These are phyloP conservation scores for Papilio glaucus DNA, from an alignment of 1,140 invertebrate species.

Conservation along the genomic window DNA sequence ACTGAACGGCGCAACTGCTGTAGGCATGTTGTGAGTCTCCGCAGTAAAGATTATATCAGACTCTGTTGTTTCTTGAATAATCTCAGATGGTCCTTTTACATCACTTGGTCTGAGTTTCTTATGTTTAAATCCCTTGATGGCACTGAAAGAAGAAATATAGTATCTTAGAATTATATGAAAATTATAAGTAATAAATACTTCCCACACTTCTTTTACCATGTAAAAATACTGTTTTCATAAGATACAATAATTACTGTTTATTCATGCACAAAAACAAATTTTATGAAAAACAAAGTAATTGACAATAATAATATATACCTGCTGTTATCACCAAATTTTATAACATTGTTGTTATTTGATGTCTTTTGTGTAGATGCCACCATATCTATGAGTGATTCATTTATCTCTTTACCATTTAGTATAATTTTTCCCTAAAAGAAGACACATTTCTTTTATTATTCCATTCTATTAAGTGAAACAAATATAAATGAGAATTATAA, in stretches of 20 bases:
- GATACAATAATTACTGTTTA: not conserved
- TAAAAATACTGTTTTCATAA: not conserved
- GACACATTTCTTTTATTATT: constrained; percentile 6
- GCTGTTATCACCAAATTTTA: constrained; percentile 99
- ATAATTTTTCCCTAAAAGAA: constrained; percentile 91
- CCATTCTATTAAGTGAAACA: not conserved
- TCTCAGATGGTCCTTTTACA: constrained; percentile 86
- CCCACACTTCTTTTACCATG: too few species aligned
- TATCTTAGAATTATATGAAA: not conserved
- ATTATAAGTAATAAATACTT: too few species aligned
- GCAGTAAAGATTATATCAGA: constrained; percentile 99
- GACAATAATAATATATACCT: constrained; percentile 84
- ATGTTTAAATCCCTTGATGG: constrained; percentile 93
- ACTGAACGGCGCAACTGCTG: constrained; percentile 96
- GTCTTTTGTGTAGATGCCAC: constrained; percentile 94
- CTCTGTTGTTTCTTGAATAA: constrained; percentile 84
- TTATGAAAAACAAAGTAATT: not conserved
- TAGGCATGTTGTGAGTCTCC: constrained; percentile 99
- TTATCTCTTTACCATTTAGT: constrained; percentile 91
- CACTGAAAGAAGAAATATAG: constrained; percentile 85
- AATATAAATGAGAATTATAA: not conserved
- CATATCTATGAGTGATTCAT: constrained; percentile 95
- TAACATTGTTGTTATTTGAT: constrained; percentile 97
- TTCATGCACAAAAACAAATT: not conserved
- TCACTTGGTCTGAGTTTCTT: constrained; percentile 85